phyloP scores from a whole-genome alignment of 2,113 vertebrate species.

The Rostratula benghalensis region DNA sequence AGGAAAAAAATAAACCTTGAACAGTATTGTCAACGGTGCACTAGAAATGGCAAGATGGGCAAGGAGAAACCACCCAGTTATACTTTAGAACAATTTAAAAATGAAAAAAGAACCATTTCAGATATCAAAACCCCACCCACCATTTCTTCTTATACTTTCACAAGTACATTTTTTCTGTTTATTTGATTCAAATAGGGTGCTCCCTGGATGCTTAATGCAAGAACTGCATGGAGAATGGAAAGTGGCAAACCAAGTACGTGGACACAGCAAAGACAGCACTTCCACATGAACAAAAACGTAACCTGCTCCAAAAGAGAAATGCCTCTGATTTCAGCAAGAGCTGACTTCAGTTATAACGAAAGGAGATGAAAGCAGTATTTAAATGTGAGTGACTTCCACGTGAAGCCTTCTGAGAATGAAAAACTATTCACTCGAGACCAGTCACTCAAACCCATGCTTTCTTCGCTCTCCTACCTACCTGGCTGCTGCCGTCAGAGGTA shows the following conservation, averaged over 20 bases:
- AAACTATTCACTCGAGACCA: not conserved
- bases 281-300: not conserved
- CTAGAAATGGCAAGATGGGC: not conserved
- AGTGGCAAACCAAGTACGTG: not conserved
- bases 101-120: not conserved
- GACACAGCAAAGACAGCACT: not conserved
- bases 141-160: not conserved
- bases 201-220: not conserved
- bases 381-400: not conserved
- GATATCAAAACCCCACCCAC: not conserved
- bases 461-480: conserved; percentile 73
- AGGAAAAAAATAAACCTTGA: not conserved
- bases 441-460: not conserved
- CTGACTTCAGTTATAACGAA: not conserved
- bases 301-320: not conserved
- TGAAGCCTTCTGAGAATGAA: not conserved
- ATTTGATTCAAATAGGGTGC: not conserved
- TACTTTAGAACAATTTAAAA: not conserved
- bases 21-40: not conserved
- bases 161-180: not conserved
- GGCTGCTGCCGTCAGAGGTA: conserved; percentile 41
- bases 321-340: not conserved
- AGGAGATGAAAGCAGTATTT: not conserved
- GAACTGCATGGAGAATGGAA: not conserved
- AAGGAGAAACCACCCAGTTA: not conserved